Percentiles rank a stretch among this genome's conserved stretches.
phyloP scores from a whole-genome alignment of 2,113 vertebrate genomes.

The Ovis aries region DNA sequence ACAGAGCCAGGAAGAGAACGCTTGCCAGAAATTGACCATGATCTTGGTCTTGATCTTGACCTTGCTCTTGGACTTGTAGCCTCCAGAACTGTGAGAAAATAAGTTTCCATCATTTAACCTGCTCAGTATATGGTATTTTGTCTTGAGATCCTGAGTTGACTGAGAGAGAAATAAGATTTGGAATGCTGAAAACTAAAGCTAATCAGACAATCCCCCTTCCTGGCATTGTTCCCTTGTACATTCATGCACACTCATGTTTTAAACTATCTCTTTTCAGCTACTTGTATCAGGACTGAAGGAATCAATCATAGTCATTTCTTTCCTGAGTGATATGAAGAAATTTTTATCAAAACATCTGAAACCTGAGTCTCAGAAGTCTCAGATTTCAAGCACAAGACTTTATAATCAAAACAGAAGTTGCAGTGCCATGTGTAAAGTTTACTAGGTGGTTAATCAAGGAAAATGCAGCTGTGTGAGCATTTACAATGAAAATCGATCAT shows the following conservation, averaged over 20 bases:
- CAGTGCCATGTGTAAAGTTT: background rate
- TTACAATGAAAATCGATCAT: background rate
- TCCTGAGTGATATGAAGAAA: background rate
- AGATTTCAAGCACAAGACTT: constrained; percentile 30
- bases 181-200: background rate
- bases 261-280: background rate
- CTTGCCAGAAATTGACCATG: background rate
- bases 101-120: background rate
- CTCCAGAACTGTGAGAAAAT: background rate
- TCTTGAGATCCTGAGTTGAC: background rate
- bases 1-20: background rate
- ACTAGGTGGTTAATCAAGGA: background rate
- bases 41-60: background rate
- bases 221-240: background rate
- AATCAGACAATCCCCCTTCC: background rate
- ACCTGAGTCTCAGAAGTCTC: background rate
- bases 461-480: background rate
- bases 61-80: background rate
- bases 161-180: background rate
- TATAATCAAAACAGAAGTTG: background rate
- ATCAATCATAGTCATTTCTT: background rate
- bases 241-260: background rate
- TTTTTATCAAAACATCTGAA: background rate
- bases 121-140: background rate
- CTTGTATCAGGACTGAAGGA: background rate